Evolutionary conservation across 2,797 vertebrate species (phyloP).

Genomic region (Hybognathus amarus): DNA sequence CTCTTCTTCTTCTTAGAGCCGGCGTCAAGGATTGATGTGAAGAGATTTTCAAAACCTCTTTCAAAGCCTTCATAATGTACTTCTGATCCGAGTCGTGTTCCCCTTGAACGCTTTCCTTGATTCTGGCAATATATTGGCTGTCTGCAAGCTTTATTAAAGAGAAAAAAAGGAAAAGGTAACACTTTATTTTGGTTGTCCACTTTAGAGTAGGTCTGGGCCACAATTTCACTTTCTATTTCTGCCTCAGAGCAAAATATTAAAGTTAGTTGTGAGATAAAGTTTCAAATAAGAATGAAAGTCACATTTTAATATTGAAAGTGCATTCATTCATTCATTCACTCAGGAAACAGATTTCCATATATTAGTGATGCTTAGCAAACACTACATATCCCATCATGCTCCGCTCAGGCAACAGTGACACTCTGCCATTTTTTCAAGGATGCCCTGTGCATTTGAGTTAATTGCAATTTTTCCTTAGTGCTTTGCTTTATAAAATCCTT

Average conservation of each 20-base stretch:
- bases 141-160: neutral
- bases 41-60: constrained; percentile 25
- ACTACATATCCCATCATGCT: neutral
- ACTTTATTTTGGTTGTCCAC: neutral
- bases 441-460: neutral
- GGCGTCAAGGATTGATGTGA: neutral
- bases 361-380: neutral
- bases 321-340: too few relatives aligned
- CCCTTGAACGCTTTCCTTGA: neutral
- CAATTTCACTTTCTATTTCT: neutral
- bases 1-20: neutral
- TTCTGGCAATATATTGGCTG: neutral
- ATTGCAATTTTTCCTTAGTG: neutral
- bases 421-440: neutral
- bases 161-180: neutral
- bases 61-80: neutral
- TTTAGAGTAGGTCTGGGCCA: too few relatives aligned
- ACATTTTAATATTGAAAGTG: neutral
- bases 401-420: neutral
- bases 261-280: neutral
- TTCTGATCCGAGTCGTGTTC: neutral
- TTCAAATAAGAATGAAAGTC: neutral
- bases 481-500: constrained; percentile 27
- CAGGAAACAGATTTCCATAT: neutral
- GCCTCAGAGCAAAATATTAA: neutral